Evolutionary conservation across 2,113 vertebrate species (phyloP).

Genomic region (Tangachromis dhanisi): DNA sequence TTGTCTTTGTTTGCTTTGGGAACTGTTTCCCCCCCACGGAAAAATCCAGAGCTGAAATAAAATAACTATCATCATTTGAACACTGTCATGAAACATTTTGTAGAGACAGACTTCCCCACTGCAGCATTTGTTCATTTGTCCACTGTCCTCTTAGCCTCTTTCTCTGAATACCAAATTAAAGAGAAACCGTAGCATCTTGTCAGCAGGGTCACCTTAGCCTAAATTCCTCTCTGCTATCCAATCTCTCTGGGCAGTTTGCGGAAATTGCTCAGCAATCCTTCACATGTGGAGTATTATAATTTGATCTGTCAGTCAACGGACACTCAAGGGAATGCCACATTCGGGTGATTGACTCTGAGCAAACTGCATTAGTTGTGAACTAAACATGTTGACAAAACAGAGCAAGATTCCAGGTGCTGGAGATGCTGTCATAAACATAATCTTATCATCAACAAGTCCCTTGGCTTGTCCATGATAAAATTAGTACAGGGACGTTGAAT

Average conservation of each 20-base stretch:
- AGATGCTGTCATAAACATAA: slow-evolving; percentile 11
- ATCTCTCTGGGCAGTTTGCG: slow-evolving; percentile 2
- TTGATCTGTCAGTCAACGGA: slow-evolving; percentile 24
- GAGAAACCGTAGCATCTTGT: neutral
- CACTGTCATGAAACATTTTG: neutral
- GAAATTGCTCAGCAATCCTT: neutral
- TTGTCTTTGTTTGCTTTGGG: neutral
- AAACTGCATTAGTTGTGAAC: slow-evolving; percentile 24
- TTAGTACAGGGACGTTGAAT: slow-evolving; percentile 13
- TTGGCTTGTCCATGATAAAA: slow-evolving; percentile 18
- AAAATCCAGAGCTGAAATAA: neutral
- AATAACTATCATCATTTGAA: neutral
- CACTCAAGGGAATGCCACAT: neutral
- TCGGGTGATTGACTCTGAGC: slow-evolving; percentile 20
- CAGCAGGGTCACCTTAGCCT: neutral
- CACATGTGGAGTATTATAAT: slow-evolving; percentile 11
- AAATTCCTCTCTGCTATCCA: slow-evolving; percentile 1
- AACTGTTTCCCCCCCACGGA: neutral
- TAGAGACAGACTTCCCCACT: neutral
- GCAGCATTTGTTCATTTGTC: neutral
- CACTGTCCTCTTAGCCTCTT: neutral
- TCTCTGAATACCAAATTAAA: neutral
- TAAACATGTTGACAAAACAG: slow-evolving; percentile 26
- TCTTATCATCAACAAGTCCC: slow-evolving; percentile 36
- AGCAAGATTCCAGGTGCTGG: slow-evolving; percentile 5